Base-by-base conservation (phyloP, 2,113 vertebrate genomes). In the Prochilodus magdalenae region DNA sequence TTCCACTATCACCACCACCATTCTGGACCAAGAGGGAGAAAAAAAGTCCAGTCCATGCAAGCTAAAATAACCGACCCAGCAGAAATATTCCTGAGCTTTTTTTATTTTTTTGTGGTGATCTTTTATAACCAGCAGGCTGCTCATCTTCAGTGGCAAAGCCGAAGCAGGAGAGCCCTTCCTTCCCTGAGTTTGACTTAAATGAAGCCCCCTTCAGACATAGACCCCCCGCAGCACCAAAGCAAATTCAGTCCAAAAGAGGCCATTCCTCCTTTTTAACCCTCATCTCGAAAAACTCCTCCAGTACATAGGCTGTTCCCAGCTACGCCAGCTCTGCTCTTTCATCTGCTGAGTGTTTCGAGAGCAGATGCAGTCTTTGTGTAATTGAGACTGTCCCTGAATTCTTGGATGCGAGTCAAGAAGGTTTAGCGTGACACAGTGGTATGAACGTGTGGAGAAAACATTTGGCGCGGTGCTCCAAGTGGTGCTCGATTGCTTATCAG, bases 311-410 rank as follows among this genome's bases (percentile, higher is more conserved):
- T 77, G 81, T 63, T 82, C 79, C 83, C 69, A 77, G 80, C 75
- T 76, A 77, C 20, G 40, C 24, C 71, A 77, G 80, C 57, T 44
- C 26, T 24, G 63, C 72, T 75, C 83, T 81, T 88, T 81, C 60
- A 87, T 84, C 76, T 73, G 66, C n/a, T n/a, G 60, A 77, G 75
- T 76, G 81, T 53, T 82, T 80, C 51, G 44, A 69, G 80, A 89
- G 63, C 83, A 85, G 71, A 86, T 83, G 82, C 59, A 51, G 69
- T 29, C 70, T 66, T 69, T 36, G 84, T 73, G 78, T 74, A 85
- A 87, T 75, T 75, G 81, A 86, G 72, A 81, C 59, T 30, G 65
- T 83, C 76, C 74, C 63, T 60, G 66, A 80, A 77, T 81, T 84
- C 84, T 79, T 83, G 82, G 74, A 76, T n/a, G 75, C 51, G 44